Percentiles rank a stretch among this genome's conserved stretches.
Conservation (phyloP, 2,113 vertebrate genomes). For the Heloderma charlesbogerti region DNA sequence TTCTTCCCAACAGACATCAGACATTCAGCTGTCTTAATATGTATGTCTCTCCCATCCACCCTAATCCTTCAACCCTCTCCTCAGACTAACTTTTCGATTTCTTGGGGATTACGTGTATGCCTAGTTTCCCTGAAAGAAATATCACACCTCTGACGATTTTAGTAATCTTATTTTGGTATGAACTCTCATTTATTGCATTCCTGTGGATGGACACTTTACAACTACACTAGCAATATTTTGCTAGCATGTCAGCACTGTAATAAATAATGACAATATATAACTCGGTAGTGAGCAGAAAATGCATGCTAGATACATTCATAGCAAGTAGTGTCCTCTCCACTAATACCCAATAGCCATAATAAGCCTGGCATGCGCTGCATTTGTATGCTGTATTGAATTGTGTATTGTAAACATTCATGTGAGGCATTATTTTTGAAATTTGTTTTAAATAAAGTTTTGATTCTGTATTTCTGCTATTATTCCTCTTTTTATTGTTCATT, state of each 20-base stretch:
- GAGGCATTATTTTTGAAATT: not conserved
- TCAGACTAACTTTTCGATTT: not conserved
- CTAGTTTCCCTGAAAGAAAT: not conserved
- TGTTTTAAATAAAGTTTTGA: not conserved
- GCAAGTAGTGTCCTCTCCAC: fast-evolving
- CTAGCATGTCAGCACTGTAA: not conserved
- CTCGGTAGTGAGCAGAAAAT: not conserved
- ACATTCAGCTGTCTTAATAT: not conserved
- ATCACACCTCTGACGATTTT: not conserved
- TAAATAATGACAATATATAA: not conserved
- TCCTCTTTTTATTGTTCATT: no score
- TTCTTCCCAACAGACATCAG: not conserved
- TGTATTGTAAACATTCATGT: not conserved
- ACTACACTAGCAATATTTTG: not conserved
- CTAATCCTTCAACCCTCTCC: not conserved
- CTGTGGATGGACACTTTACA: not conserved
- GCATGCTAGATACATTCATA: constrained; percentile 9
- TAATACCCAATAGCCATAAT: not conserved
- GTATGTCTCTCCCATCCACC: no score
- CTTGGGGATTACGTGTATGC: not conserved
- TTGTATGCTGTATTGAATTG: constrained; percentile 20
- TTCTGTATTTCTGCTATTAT: no score
- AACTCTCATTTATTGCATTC: not conserved
- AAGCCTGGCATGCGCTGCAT: not conserved
- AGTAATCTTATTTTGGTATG: not conserved